Evolutionary conservation across 2,113 vertebrate genomes (phyloP).

Genomic region (Erinaceus europaeus): DNA sequence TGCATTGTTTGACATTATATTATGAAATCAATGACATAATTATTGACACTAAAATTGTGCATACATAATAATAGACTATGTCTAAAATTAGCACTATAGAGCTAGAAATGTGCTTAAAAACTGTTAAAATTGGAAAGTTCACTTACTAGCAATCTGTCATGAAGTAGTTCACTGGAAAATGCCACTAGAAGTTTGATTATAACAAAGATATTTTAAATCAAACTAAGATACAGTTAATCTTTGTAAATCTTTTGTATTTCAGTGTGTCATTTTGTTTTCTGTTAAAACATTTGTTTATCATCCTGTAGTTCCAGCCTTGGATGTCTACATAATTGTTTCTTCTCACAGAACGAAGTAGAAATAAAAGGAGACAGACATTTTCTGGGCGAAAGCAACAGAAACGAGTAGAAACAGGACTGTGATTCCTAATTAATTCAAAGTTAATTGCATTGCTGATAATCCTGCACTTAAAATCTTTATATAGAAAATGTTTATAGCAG

Average conservation of each 20-base stretch:
- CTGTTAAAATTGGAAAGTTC: constrained; percentile 22
- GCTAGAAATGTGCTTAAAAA: constrained; percentile 5
- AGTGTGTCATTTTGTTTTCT: constrained; percentile 24
- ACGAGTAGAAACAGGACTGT: constrained; percentile 69
- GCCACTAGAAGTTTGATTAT: constrained; percentile 6
- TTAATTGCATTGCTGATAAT: constrained; percentile 82
- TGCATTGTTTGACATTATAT: not conserved
- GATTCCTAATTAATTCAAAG: constrained; percentile 82
- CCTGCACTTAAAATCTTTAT: constrained; percentile 80
- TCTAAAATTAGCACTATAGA: not conserved
- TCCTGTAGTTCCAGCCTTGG: constrained; percentile 24
- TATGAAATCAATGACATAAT: not conserved
- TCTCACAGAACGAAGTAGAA: constrained; percentile 55
- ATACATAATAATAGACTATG: not conserved
- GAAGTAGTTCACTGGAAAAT: constrained; percentile 38
- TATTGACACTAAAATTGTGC: not conserved
- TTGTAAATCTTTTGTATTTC: not conserved
- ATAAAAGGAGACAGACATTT: constrained; percentile 63
- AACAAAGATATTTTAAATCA: constrained; percentile 25
- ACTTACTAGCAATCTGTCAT: constrained; percentile 9
- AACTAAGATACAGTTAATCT: constrained; percentile 43
- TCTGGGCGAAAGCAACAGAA: constrained; percentile 77
- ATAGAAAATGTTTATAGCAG: constrained; percentile 84
- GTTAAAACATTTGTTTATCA: constrained; percentile 53
- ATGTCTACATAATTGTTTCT: constrained; percentile 61